These are phyloP conservation scores for Macrochelys suwanniensis DNA, from an alignment of 2,797 vertebrate genomes.

Conservation along the genomic window DNA sequence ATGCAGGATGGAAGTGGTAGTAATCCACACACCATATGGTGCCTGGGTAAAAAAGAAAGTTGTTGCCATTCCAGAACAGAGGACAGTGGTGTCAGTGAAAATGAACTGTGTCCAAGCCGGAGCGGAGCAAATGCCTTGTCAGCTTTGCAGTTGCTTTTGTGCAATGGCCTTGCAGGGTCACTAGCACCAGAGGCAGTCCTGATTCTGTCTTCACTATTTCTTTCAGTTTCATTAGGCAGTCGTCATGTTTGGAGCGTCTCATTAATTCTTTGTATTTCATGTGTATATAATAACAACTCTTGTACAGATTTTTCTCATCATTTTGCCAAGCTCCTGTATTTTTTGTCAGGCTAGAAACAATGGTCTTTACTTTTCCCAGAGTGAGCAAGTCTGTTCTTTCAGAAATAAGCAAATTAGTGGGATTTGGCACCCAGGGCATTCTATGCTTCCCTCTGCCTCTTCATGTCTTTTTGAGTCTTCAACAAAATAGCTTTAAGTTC, in stretches of 20 bases:
- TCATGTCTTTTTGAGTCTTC: not conserved
- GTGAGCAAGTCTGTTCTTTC: not conserved
- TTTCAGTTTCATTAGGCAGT: not conserved
- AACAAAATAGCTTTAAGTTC: not conserved
- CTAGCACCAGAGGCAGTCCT: not conserved
- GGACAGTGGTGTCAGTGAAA: not conserved
- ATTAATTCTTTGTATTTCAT: not conserved
- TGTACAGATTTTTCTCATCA: not conserved
- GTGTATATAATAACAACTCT: fast-evolving
- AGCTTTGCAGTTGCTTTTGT: slow-evolving; percentile 1
- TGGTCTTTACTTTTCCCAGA: not conserved
- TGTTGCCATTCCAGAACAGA: not conserved
- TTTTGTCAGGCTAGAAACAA: fast-evolving
- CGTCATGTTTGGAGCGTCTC: not conserved
- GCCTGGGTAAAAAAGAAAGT: not conserved
- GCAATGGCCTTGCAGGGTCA: not conserved
- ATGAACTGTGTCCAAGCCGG: not conserved
- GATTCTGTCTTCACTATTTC: not conserved
- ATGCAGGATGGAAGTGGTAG: not conserved
- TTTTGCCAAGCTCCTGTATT: not conserved
- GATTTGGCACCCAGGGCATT: not conserved
- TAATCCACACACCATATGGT: fast-evolving
- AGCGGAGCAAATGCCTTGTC: not conserved
- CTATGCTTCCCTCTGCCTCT: not conserved
- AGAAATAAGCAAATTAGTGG: not conserved